Percentiles rank a stretch among this genome's conserved stretches.
phyloP scores from a whole-genome alignment of 2,888 invertebrate genomes.

The Drosophila aldrichi region DNA sequence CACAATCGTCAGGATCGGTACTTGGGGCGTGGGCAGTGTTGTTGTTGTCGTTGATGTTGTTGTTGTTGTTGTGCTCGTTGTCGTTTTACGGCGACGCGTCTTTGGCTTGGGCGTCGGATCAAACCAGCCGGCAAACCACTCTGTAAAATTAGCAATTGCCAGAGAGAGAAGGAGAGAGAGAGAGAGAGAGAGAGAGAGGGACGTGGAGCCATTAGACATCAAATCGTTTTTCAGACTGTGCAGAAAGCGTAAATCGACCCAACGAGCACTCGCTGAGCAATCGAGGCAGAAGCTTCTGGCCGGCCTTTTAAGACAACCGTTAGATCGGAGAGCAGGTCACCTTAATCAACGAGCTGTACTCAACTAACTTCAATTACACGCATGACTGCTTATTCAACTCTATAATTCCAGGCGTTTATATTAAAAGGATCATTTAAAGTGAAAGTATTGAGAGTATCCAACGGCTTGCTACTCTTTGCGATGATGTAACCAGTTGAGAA shows the following conservation, averaged over 20 bases:
- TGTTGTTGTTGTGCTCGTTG: constrained; percentile 53
- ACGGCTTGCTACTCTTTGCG: background rate
- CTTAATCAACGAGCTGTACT: background rate
- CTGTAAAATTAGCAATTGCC: constrained; percentile 48
- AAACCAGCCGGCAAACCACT: constrained; percentile 87
- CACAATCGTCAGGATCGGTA: constrained; percentile 84
- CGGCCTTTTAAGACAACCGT: constrained; percentile 14
- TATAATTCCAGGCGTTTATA: background rate
- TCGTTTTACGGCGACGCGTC: constrained; percentile 64
- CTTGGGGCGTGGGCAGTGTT: constrained; percentile 80
- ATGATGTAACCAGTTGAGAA: background rate
- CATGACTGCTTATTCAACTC: no score
- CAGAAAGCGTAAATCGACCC: constrained; percentile 48
- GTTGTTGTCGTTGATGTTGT: constrained; percentile 79
- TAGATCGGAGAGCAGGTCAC: constrained; percentile 29
- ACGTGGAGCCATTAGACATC: background rate
- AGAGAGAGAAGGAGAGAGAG: background rate
- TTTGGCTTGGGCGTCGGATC: constrained; percentile 73
- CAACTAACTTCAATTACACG: background rate
- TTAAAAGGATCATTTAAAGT: no score
- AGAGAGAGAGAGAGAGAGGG: background rate
- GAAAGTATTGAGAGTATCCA: background rate
- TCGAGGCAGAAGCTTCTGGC: constrained; percentile 13
- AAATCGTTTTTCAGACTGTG: constrained; percentile 23
- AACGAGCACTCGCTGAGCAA: background rate